Evolutionary conservation across 2,113 vertebrate genomes (phyloP).

Genomic region (Gnathonemus echidnorhynchus): DNA sequence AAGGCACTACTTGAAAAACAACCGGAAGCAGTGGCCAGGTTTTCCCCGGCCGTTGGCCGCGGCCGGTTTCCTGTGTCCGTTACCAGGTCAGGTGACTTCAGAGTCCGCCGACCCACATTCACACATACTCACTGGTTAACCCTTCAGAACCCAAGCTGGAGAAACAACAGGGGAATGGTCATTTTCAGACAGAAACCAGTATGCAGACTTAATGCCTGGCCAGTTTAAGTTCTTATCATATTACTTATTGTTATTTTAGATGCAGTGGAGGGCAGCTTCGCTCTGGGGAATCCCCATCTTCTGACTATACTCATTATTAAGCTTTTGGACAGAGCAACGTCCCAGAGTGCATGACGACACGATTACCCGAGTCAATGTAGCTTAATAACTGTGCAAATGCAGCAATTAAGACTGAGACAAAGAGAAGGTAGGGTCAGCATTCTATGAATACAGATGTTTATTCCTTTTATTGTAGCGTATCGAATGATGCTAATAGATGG

Average conservation of each 20-base stretch:
- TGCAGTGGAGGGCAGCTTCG: background rate
- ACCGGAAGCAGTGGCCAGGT: conserved; percentile 9
- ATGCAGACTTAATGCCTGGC: background rate
- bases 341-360: background rate
- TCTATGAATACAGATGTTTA: background rate
- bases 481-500: background rate
- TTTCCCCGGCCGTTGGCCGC: background rate
- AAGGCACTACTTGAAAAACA: conserved; percentile 9
- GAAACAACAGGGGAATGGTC: background rate
- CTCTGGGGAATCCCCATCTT: background rate
- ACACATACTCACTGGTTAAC: background rate
- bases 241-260: background rate
- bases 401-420: background rate
- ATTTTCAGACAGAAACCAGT: background rate
- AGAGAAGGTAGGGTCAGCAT: background rate
- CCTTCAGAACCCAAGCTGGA: background rate
- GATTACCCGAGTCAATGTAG: background rate
- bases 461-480: background rate
- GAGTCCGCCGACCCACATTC: background rate
- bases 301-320: too few relatives aligned
- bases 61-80: conserved; percentile 13
- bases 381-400: background rate
- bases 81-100: background rate
- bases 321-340: background rate
- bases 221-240: background rate